Evolutionary conservation across 1,140 invertebrate species (phyloP).

Genomic region (Drosophila parabipectinata): DNA sequence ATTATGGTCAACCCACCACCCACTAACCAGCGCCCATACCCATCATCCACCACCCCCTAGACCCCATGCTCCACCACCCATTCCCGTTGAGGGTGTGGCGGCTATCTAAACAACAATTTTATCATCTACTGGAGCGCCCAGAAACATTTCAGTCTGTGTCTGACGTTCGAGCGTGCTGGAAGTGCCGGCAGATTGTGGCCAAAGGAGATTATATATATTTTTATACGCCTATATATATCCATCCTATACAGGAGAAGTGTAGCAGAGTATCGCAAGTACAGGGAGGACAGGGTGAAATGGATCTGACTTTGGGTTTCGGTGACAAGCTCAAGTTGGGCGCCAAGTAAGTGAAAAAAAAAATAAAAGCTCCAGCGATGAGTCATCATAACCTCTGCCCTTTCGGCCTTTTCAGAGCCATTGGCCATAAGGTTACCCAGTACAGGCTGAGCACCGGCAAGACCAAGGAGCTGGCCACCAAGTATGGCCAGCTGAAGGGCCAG

Average conservation of each 20-base stretch:
- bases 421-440: constrained; percentile 63
- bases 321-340: constrained; percentile 60
- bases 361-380: constrained; percentile 15
- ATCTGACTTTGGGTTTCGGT: constrained; percentile 50
- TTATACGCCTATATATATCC: neutral
- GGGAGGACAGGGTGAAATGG: constrained; percentile 33
- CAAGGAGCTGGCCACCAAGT: constrained; percentile 46
- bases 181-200: constrained; percentile 39
- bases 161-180: constrained; percentile 56
- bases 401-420: constrained; percentile 37
- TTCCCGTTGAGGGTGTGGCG: constrained; percentile 29
- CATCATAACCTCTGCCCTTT: constrained; percentile 8
- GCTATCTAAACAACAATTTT: constrained; percentile 61
- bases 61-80: neutral
- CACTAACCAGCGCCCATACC: neutral
- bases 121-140: constrained; percentile 49
- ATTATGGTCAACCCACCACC: constrained; percentile 21
- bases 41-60: neutral
- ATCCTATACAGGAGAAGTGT: neutral
- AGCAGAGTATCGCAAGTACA: constrained; percentile 13
- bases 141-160: constrained; percentile 57
- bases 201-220: constrained; percentile 17
- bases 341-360: constrained; percentile 50
- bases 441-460: constrained; percentile 53
- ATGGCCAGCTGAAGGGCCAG: constrained; percentile 64